These are phyloP conservation scores for Zosterops japonicus DNA, from an alignment of 2,113 vertebrate genomes.

Conservation along the genomic window DNA sequence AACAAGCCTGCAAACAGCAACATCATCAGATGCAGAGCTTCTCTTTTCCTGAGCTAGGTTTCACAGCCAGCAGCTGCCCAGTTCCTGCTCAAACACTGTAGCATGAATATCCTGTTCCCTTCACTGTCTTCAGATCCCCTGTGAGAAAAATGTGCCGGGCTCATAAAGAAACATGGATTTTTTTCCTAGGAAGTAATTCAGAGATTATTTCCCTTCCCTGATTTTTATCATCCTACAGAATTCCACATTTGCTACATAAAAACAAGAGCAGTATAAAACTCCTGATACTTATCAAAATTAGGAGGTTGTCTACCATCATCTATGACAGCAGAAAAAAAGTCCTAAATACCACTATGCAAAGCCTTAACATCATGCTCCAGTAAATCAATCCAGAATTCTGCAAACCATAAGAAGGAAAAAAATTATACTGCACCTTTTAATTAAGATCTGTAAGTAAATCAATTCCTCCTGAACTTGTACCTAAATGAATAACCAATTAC, in stretches of 20 bases:
- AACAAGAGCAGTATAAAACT: neutral
- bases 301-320: neutral
- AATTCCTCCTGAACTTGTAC: constrained; percentile 63
- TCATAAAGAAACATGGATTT: neutral
- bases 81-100: neutral
- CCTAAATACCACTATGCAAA: constrained; percentile 25
- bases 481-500: constrained; percentile 61
- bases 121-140: neutral
- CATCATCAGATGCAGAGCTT: constrained; percentile 7
- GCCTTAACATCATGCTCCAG: constrained; percentile 30
- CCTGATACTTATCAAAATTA: neutral
- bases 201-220: neutral
- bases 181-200: neutral
- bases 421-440: constrained; percentile 57
- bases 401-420: constrained; percentile 57
- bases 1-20: neutral
- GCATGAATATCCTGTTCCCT: neutral
- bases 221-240: neutral
- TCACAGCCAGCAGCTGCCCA: neutral
- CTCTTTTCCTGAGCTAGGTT: neutral
- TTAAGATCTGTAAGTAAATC: constrained; percentile 63
- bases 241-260: neutral
- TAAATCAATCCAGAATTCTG: constrained; percentile 40
- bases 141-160: neutral
- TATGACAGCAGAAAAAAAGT: neutral